A percentile compares a stretch with the other conserved stretches of the same genome.
Conservation (phyloP, 2,113 vertebrate genomes). For the Calyptomena viridis region DNA sequence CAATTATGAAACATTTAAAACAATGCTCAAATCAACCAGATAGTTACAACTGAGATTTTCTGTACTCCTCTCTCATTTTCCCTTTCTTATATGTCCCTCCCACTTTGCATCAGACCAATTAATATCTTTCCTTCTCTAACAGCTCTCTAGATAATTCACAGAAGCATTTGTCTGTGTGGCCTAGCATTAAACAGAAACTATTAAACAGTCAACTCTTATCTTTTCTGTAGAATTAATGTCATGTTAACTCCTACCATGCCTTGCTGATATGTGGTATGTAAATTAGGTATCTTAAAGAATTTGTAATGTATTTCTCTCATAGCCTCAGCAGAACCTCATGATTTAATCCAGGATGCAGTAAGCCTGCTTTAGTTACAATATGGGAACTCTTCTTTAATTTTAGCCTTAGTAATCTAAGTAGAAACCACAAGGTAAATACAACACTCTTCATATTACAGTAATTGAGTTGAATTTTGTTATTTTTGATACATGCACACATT, state of each 20-base stretch:
- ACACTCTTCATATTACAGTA: neutral
- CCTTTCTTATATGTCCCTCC: conserved; percentile 38
- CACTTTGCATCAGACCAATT: conserved; percentile 62
- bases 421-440: neutral
- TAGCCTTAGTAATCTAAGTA: neutral
- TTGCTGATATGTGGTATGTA: neutral
- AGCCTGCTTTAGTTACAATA: neutral
- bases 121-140: conserved; percentile 62
- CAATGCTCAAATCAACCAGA: conserved; percentile 17
- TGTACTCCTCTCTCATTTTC: conserved; percentile 36
- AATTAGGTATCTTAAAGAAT: neutral
- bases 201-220: conserved; percentile 62
- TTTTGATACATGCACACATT: neutral
- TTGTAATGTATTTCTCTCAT: neutral
- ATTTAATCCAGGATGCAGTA: neutral
- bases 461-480: neutral
- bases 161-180: conserved; percentile 59
- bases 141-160: conserved; percentile 68
- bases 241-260: conserved; percentile 43
- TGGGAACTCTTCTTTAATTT: conserved; percentile 15
- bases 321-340: neutral
- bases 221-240: conserved; percentile 48
- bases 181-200: conserved; percentile 68
- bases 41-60: conserved; percentile 1
- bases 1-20: neutral